Base-by-base conservation (phyloP, 2,888 invertebrate species). In the Sycophila texana region DNA sequence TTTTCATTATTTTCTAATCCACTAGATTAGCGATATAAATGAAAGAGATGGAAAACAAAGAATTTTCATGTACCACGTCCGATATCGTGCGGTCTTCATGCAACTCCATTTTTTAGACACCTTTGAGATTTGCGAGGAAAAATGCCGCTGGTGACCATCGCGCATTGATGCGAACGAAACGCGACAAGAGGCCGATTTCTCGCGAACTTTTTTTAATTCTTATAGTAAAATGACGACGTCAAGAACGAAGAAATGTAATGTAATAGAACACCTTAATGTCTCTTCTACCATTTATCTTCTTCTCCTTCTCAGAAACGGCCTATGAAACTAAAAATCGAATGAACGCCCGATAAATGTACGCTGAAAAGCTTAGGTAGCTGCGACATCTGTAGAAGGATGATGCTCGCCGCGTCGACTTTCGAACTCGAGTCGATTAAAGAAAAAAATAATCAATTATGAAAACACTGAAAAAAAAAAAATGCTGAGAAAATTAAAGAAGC, bases 241-340 rank as follows among this genome's bases (percentile, higher is more conserved):
- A n/a, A 39, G 14, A 12, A 18, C 16, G 68, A 63, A 72, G 58
- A 65, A 65, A 68, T 67, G 47, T 51, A 65, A 68, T 67, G 47
- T 51, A 20, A 61, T 39, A 39, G n/a, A 20, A 18, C 70, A 60
- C 16, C 75, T 77, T 49, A 26, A 5, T 20, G 67, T 71, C 57
- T 78, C 63, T 61, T 68, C 61, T 76, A 57, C 49, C 77, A 39
- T 39, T 39, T 39, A 39, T 39, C 53, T 61, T 47, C 58, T 51
- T 77, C 39, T 74, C 80, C 66, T 80, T 82, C 57, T 74, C 72
- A 16, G 60, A 77, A 77, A 77, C 65, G 82, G 82, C 82, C 82
- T 82, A 82, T 13, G 67, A 65, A 78, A 39, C 39, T 39, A 39
- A 61, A 57, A 74, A 57, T 26, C 67, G 61, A 72, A 51, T 61